Base-by-base conservation (phyloP, 2,113 vertebrate species). In the Thalassarche chlororhynchos region DNA sequence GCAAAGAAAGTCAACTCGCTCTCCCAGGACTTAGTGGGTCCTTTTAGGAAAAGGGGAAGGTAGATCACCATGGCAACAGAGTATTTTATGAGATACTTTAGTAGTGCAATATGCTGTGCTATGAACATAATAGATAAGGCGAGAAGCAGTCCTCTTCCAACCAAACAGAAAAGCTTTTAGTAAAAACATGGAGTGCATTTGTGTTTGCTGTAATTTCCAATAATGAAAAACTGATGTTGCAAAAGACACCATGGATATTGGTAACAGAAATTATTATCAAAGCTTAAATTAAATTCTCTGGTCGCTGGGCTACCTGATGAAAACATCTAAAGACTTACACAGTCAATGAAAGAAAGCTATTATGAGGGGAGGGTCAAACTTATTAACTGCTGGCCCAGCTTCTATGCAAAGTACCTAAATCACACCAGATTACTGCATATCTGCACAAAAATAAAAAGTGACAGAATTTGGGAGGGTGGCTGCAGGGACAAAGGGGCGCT, bases 21-120 rank as follows among this genome's bases (percentile, higher is more conserved):
- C 89, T 93, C 90, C 26, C 89, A 89, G 92, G 90, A 92, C 84
- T 84, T 19, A 4, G 32, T 21, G 32, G 34, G 74, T 87, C 87
- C 69, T 92, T 91, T 87, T 32, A 93, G 86, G 94, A 78, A 77
- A 84, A 77, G 46, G 29, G 47, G 83, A 93, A 92, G 77, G 86
- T 58, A 32, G 79, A 84, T 92, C 61, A 83, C 94, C 65, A 94
- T 96, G 90, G 96, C 87, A 95, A 95, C 69, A 0, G 68, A 83
- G 90, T 62, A 81, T 90, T 95, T 95, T 51, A 70, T 78, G 90
- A 93, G 85, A 44, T 61, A 34, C 83, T 80, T 90, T 9, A 81
- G 79, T 4, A 77, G 44, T 20, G 78, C 66, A 79, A 82, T 82
- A 71, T 64, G 74, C 82, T 83, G 4, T 7, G 54, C 93, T 58